Percentiles rank a stretch among this genome's conserved stretches.
These are phyloP conservation scores for Macrosteles quadrilineatus DNA, from an alignment of 1,140 invertebrate species.

Conservation along the genomic window DNA sequence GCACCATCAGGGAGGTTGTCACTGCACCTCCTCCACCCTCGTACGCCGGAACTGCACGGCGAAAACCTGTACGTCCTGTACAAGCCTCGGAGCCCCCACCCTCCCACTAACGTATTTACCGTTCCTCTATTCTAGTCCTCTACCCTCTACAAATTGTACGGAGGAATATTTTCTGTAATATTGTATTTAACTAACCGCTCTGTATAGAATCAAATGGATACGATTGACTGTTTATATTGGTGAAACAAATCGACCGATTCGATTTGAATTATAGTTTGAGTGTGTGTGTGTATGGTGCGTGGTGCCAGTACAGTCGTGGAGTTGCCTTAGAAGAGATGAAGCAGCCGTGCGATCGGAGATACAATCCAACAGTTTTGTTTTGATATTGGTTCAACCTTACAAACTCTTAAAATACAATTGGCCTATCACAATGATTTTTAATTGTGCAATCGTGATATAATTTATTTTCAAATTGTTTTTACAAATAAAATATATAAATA, in stretches of 20 bases:
- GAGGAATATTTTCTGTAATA: slow-evolving; percentile 29
- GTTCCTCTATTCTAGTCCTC: slow-evolving; percentile 32
- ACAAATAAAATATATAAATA: not conserved
- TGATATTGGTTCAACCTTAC: not conserved
- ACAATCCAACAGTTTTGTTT: slow-evolving; percentile 5
- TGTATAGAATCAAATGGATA: slow-evolving; percentile 18
- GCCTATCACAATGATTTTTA: not conserved
- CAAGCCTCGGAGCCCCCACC: slow-evolving; percentile 58
- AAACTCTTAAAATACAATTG: too few relatives aligned
- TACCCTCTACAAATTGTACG: slow-evolving; percentile 20
- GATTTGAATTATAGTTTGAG: not conserved
- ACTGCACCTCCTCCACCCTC: slow-evolving; percentile 31
- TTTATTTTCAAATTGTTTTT: slow-evolving; percentile 11
- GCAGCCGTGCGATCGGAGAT: not conserved
- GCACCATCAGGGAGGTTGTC: slow-evolving; percentile 39
- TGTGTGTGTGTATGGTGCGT: slow-evolving; percentile 8
- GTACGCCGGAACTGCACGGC: slow-evolving; percentile 45
- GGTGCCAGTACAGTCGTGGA: slow-evolving; percentile 10
- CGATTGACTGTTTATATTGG: slow-evolving; percentile 27
- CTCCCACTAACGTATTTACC: slow-evolving; percentile 51
- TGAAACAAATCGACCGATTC: not conserved
- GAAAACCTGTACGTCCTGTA: slow-evolving; percentile 56
- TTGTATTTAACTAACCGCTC: slow-evolving; percentile 28
- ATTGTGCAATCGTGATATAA: not conserved
- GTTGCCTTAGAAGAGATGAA: slow-evolving; percentile 4